Evolutionary conservation across 2,113 vertebrate genomes (phyloP).

Genomic region (Tor tambroides): DNA sequence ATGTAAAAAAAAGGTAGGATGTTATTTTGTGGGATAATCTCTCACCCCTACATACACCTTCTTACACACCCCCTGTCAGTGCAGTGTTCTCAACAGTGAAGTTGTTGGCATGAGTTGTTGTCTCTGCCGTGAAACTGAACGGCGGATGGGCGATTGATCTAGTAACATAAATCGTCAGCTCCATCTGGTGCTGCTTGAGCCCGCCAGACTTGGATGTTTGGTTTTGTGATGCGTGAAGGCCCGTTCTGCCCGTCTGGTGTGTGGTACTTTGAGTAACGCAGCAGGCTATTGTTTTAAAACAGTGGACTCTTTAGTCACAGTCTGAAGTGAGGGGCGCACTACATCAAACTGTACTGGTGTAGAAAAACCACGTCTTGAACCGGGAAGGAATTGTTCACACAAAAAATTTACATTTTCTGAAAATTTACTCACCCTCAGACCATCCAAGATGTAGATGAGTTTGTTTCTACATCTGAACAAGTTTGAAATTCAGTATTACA

Average conservation of each 20-base stretch:
- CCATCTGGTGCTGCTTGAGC: conserved; percentile 43
- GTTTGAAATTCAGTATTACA: background rate
- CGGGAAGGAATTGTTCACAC: background rate
- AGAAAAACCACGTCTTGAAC: background rate
- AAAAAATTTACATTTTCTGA: background rate
- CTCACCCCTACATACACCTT: background rate
- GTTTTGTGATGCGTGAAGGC: conserved; percentile 22
- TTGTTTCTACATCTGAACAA: background rate
- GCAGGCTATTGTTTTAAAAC: conserved; percentile 20
- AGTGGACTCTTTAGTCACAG: conserved; percentile 14
- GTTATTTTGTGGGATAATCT: background rate
- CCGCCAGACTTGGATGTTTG: conserved; percentile 29
- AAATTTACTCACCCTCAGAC: background rate
- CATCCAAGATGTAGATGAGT: background rate
- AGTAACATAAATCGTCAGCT: conserved; percentile 22
- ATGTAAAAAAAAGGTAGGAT: background rate
- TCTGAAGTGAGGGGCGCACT: background rate
- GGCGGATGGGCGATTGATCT: conserved; percentile 17
- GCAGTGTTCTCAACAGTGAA: conserved; percentile 4
- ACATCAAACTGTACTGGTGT: background rate
- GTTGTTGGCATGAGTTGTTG: conserved; percentile 1
- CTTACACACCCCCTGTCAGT: background rate
- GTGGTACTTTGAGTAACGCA: conserved; percentile 1
- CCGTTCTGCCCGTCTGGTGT: conserved; percentile 28
- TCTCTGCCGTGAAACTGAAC: conserved; percentile 29